phyloP scores from a whole-genome alignment of 2,888 invertebrate genomes.

The Thereva unica region DNA sequence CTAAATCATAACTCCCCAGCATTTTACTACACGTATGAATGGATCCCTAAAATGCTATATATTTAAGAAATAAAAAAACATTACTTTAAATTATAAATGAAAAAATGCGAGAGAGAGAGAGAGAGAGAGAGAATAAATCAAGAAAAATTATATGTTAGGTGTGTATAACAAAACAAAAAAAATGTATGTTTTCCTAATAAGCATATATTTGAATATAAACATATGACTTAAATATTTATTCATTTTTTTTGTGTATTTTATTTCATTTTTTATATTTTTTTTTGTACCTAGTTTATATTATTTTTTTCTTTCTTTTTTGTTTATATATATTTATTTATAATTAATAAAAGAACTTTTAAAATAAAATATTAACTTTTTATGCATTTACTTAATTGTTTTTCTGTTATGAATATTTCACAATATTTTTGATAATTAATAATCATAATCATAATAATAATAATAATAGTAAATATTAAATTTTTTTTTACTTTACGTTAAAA shows the following conservation, averaged over 20 bases:
- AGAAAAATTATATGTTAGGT: neutral
- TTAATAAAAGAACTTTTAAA: neutral
- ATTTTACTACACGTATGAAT: too few species aligned
- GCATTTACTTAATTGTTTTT: too few species aligned
- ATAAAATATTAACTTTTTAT: neutral
- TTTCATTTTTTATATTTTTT: slow-evolving; percentile 30
- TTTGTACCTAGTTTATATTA: slow-evolving; percentile 15
- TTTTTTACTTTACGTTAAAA: neutral
- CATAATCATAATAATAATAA: neutral
- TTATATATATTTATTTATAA: slow-evolving; percentile 19
- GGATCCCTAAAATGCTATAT: neutral
- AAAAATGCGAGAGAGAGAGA: neutral
- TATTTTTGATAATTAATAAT: neutral
- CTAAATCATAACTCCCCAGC: too few species aligned
- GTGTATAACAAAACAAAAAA: slow-evolving; percentile 18
- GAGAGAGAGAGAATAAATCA: too few species aligned
- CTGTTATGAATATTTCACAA: neutral
- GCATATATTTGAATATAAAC: slow-evolving; percentile 34
- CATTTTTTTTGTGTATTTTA: slow-evolving; percentile 24
- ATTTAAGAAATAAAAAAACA: neutral
- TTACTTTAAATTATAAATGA: too few species aligned
- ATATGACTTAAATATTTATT: slow-evolving; percentile 33
- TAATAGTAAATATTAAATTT: neutral
- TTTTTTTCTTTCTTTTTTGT: slow-evolving; percentile 22
- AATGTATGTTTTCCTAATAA: slow-evolving; percentile 22